Evolutionary conservation across 1,140 invertebrate species (phyloP).

Genomic region (Papilio xuthus): DNA sequence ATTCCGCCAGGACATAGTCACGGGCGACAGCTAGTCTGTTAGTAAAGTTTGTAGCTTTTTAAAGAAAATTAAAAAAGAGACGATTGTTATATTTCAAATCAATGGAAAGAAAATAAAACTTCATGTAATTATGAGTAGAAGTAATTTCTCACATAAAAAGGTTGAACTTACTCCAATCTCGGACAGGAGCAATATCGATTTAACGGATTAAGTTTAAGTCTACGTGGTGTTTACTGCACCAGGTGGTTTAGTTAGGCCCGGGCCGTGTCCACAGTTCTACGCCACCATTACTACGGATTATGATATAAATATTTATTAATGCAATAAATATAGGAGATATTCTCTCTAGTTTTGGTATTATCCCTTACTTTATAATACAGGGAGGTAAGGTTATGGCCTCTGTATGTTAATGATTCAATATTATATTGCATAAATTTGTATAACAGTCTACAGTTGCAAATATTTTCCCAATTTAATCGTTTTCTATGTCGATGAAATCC

Average conservation of each 20-base stretch:
- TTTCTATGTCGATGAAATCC: conserved; percentile 38
- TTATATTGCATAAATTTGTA: conserved; percentile 49
- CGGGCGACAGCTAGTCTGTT: too few relatives aligned
- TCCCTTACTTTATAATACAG: conserved; percentile 61
- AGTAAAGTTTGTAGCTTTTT: too few relatives aligned
- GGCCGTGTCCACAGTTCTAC: conserved; percentile 47
- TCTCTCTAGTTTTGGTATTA: conserved; percentile 56
- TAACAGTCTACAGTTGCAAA: conserved; percentile 46
- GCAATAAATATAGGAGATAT: conserved; percentile 64
- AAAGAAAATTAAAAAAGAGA: too few relatives aligned
- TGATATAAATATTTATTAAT: conserved; percentile 74
- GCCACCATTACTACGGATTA: conserved; percentile 69
- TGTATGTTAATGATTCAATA: conserved; percentile 52
- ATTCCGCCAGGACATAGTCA: too few relatives aligned
- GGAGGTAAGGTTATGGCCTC: conserved; percentile 52
- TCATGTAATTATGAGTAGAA: not conserved
- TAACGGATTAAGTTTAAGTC: conserved; percentile 37
- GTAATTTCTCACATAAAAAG: conserved; percentile 3
- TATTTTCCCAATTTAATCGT: conserved; percentile 46
- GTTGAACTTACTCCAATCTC: not conserved
- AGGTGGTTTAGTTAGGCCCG: conserved; percentile 50
- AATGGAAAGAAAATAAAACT: not conserved
- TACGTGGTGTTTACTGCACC: conserved; percentile 39
- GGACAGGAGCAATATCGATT: conserved; percentile 32
- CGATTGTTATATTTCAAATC: not conserved